Percentiles rank a stretch among this genome's conserved stretches.
These are phyloP conservation scores for Eudemis profundana DNA, from an alignment of 2,888 invertebrate genomes.

Conservation along the genomic window DNA sequence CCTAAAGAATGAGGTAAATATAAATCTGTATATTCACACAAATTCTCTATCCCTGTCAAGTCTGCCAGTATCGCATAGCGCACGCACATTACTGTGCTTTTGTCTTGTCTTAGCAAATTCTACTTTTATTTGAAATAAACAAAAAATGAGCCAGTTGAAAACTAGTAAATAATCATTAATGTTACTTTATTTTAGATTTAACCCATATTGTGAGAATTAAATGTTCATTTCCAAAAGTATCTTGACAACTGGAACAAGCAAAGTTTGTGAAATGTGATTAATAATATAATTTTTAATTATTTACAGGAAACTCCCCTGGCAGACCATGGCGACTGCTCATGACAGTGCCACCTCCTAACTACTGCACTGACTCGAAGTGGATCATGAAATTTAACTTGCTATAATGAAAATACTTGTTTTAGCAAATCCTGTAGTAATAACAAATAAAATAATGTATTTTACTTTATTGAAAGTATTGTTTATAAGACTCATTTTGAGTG, in stretches of 20 bases:
- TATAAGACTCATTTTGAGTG: not conserved
- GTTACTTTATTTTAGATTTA: not conserved
- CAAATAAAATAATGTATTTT: not conserved
- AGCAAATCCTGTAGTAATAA: slow-evolving; percentile 6
- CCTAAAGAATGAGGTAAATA: slow-evolving; percentile 47
- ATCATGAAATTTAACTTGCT: slow-evolving; percentile 1
- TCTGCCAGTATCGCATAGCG: no score
- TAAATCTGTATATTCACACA: not conserved
- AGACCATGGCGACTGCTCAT: slow-evolving; percentile 28
- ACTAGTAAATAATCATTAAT: no score
- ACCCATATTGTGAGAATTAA: no score
- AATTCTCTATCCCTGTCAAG: no score
- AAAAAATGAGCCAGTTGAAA: no score
- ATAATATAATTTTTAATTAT: not conserved
- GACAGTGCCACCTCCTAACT: slow-evolving; percentile 4
- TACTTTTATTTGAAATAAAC: no score
- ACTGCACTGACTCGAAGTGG: not conserved
- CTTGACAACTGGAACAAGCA: no score
- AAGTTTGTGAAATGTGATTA: no score
- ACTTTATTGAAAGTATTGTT: slow-evolving; percentile 17
- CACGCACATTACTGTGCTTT: no score
- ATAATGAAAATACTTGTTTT: slow-evolving; percentile 5
- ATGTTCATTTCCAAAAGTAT: not conserved
- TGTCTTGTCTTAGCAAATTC: no score
- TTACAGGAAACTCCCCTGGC: slow-evolving; percentile 22